phyloP scores from a whole-genome alignment of 2,113 vertebrate genomes.

The Natator depressus region DNA sequence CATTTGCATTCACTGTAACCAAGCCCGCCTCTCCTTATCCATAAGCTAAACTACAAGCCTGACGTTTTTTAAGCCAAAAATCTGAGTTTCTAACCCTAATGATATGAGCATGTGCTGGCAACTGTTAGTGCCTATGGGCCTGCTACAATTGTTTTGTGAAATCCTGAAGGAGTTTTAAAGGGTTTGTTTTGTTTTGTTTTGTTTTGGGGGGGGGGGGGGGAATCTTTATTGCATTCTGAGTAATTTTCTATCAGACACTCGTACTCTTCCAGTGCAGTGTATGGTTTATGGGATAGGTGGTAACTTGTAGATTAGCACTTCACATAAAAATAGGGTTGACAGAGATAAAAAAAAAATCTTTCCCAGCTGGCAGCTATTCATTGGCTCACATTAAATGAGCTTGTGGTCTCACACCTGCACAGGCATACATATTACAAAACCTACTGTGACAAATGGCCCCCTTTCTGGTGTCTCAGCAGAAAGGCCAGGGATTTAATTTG shows the following conservation, averaged over 20 bases:
- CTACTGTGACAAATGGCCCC: not conserved
- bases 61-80: not conserved
- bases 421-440: not conserved
- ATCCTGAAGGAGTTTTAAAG: not conserved
- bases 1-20: not conserved
- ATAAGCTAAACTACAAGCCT: not conserved
- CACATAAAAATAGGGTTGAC: not conserved
- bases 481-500: not conserved
- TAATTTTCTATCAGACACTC: not conserved
- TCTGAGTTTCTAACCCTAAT: not conserved
- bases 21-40: not conserved
- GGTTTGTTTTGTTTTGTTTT: not conserved
- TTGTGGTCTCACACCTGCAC: not conserved
- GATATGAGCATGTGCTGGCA: not conserved
- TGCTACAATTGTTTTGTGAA: not conserved
- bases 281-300: not conserved
- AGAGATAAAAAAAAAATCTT: not conserved
- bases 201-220: rapidly evolving
- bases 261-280: not conserved
- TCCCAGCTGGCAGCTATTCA: not conserved
- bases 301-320: not conserved
- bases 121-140: not conserved
- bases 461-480: not conserved
- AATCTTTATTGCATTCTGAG: not conserved
- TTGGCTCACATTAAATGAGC: not conserved